Conservation (phyloP, 92 coral and sea anemone species). For the Parazoanthus atlanticus region DNA sequence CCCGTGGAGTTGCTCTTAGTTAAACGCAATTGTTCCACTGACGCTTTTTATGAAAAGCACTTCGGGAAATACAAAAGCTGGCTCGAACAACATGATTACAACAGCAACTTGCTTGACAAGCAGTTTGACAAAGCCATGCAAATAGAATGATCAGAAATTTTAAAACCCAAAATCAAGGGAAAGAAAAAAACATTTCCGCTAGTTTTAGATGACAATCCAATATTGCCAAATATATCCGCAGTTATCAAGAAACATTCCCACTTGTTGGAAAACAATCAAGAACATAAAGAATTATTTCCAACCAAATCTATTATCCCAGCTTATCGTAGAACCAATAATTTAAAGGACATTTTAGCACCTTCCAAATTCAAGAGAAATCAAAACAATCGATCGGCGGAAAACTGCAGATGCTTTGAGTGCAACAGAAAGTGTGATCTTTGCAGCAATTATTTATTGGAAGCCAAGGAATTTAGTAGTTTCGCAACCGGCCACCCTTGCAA, state of each 20-base stretch:
- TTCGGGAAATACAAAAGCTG: slow-evolving; percentile 33
- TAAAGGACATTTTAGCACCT: not conserved
- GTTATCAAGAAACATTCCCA: not conserved
- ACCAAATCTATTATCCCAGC: not conserved
- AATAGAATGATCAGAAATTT: not conserved
- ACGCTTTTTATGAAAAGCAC: slow-evolving; percentile 13
- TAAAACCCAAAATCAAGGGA: not conserved
- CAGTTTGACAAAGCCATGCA: not conserved
- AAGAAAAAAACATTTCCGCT: not conserved
- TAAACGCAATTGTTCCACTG: slow-evolving; percentile 50
- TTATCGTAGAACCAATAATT: not conserved
- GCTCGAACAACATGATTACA: slow-evolving; percentile 24
- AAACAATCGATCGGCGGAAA: not conserved
- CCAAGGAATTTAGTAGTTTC: not conserved
- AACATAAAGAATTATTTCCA: not conserved
- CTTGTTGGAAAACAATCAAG: not conserved
- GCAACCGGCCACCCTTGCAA: not conserved
- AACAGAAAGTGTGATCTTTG: not conserved
- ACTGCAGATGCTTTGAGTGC: not conserved
- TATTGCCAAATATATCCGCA: not conserved
- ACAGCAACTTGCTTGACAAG: slow-evolving; percentile 13
- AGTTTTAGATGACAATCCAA: not conserved
- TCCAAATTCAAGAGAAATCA: not conserved
- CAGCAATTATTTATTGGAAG: not conserved
- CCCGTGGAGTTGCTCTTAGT: not conserved